Conservation (phyloP, 92 coral and sea anemone genomes). For the Montipora capitata region DNA sequence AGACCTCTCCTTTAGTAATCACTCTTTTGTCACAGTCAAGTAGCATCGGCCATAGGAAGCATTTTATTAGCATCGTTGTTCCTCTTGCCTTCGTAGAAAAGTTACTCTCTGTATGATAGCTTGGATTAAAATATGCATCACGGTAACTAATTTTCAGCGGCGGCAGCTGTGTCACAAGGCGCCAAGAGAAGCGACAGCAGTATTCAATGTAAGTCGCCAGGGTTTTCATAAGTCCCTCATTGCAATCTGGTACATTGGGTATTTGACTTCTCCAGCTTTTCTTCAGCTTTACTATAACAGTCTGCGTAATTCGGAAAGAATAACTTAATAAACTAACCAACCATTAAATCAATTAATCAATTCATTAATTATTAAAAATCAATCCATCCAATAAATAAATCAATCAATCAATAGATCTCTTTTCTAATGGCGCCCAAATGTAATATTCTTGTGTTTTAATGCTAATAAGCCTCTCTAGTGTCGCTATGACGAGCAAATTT, state of each 20-base stretch:
- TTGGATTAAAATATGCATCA: neutral
- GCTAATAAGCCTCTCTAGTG: no score
- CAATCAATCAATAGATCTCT: no score
- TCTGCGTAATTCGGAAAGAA: no score
- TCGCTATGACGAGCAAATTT: no score
- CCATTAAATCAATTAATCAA: no score
- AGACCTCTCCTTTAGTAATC: slow-evolving; percentile 15
- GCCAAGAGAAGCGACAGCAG: slow-evolving; percentile 27
- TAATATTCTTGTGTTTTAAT: no score
- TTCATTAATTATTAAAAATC: no score
- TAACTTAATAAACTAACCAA: no score
- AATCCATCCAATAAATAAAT: no score
- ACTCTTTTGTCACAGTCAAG: slow-evolving; percentile 1
- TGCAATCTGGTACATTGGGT: neutral
- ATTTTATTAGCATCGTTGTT: neutral
- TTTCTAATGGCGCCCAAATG: no score
- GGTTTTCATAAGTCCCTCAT: neutral
- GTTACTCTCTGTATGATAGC: neutral
- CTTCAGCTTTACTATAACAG: neutral
- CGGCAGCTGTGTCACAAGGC: slow-evolving; percentile 28
- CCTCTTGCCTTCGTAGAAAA: neutral
- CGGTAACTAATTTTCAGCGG: slow-evolving; percentile 1
- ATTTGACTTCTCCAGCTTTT: neutral
- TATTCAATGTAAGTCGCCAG: slow-evolving; percentile 3
- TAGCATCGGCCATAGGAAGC: slow-evolving; percentile 27